A percentile compares a stretch with the other conserved stretches of the same genome.
These are phyloP conservation scores for Meghimatium bilineatum DNA, from an alignment of 2,888 invertebrate species.

Conservation along the genomic window DNA sequence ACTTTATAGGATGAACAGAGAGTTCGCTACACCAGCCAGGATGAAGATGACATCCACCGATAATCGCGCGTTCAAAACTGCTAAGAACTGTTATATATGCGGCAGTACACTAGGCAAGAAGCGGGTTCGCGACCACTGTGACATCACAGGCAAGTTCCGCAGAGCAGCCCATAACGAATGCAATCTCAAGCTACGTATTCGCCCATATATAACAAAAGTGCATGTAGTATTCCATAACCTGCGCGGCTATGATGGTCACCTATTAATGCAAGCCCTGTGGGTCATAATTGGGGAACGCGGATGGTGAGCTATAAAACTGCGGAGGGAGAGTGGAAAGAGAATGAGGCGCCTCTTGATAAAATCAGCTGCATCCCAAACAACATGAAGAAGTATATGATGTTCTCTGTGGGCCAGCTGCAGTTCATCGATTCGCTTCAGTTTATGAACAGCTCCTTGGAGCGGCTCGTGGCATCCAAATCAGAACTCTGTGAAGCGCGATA, in stretches of 20 bases:
- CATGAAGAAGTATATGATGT: too few species aligned
- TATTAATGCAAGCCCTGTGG: constrained; percentile 1
- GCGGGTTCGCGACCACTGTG: neutral
- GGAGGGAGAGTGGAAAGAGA: neutral
- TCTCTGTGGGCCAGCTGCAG: neutral
- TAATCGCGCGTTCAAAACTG: neutral
- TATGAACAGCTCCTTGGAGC: neutral
- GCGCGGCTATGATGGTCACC: constrained; percentile 1
- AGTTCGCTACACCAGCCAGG: neutral
- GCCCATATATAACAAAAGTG: neutral
- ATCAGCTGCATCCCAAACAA: constrained; percentile 7
- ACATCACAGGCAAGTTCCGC: neutral
- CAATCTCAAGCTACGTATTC: constrained; percentile 17
- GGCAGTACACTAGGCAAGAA: neutral
- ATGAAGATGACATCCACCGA: neutral
- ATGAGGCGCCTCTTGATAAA: neutral
- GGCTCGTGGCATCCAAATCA: too few species aligned
- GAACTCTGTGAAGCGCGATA: neutral
- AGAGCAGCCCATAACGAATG: constrained; percentile 11
- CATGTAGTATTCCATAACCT: constrained; percentile 25
- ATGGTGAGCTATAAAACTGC: neutral
- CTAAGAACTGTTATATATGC: neutral
- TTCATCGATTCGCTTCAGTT: neutral
- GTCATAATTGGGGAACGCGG: neutral
- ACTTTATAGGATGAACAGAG: neutral